Percentiles rank a stretch among this genome's conserved stretches.
phyloP scores from a whole-genome alignment of 2,888 invertebrate genomes.

The Cosmorhoe ocellata region DNA sequence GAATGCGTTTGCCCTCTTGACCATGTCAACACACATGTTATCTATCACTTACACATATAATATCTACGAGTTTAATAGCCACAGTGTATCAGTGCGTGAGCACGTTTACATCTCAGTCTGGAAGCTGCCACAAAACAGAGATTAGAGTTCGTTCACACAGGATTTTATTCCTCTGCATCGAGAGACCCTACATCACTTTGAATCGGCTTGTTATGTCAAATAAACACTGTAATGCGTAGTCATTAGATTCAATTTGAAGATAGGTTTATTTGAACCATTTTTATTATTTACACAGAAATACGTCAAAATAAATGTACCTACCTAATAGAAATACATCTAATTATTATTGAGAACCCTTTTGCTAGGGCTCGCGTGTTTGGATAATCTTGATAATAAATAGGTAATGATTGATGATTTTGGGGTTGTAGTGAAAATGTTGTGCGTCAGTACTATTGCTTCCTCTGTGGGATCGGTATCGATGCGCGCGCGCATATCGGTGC shows the following conservation, averaged over 20 bases:
- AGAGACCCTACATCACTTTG: conserved; percentile 29
- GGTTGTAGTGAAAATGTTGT: conserved; percentile 5
- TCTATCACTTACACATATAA: conserved; percentile 30
- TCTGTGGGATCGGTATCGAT: conserved; percentile 60
- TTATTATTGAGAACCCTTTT: too few species aligned
- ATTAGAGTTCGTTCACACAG: conserved; percentile 83
- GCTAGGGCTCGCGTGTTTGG: too few species aligned
- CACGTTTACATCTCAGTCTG: conserved; percentile 67
- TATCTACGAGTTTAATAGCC: conserved; percentile 38
- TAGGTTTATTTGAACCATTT: too few species aligned
- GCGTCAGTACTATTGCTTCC: conserved; percentile 11
- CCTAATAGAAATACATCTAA: too few species aligned
- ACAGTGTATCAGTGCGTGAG: conserved; percentile 60
- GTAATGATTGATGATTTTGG: too few species aligned
- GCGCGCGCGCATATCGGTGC: conserved; percentile 71
- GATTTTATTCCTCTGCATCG: conserved; percentile 76
- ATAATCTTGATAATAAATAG: too few species aligned
- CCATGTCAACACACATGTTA: conserved; percentile 32
- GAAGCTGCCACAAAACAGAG: conserved; percentile 77
- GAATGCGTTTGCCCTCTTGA: conserved; percentile 26
- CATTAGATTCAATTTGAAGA: not conserved
- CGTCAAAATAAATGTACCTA: too few species aligned
- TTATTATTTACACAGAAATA: too few species aligned
- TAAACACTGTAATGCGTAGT: not conserved
- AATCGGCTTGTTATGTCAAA: not conserved